Evolutionary conservation across 2,888 invertebrate genomes (phyloP).

Genomic region (Ectemnius continuus): DNA sequence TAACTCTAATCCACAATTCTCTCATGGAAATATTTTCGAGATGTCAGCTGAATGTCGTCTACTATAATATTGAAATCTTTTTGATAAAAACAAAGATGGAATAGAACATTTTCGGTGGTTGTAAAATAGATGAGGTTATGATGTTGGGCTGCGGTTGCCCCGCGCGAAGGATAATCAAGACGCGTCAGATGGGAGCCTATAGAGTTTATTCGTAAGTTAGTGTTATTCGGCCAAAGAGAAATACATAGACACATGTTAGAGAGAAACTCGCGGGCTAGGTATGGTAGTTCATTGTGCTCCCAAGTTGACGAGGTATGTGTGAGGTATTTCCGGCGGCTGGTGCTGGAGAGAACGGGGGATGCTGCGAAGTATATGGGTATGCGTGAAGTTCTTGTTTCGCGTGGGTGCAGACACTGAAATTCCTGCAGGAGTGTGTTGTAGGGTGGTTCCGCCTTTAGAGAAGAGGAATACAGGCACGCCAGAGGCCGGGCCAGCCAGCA

Average conservation of each 20-base stretch:
- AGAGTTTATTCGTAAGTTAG: too few relatives aligned
- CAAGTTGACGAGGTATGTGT: slow-evolving; percentile 54
- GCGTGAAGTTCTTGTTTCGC: slow-evolving; percentile 64
- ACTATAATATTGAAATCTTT: too few relatives aligned
- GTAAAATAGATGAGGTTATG: too few relatives aligned
- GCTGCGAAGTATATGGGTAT: slow-evolving; percentile 62
- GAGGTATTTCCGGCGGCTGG: slow-evolving; percentile 55
- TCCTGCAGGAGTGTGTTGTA: slow-evolving; percentile 44
- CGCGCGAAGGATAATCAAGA: too few relatives aligned
- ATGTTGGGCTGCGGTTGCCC: too few relatives aligned
- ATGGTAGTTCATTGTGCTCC: slow-evolving; percentile 43
- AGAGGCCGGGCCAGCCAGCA: slow-evolving; percentile 22
- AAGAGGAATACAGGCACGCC: slow-evolving; percentile 47
- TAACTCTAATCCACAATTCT: too few relatives aligned
- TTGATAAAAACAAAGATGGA: too few relatives aligned
- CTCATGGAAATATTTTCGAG: too few relatives aligned
- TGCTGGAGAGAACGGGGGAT: slow-evolving; percentile 43
- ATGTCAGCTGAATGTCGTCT: too few relatives aligned
- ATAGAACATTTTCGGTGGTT: too few relatives aligned
- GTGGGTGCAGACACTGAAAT: slow-evolving; percentile 51
- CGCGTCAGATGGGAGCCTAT: too few relatives aligned
- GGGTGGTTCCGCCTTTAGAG: slow-evolving; percentile 54
- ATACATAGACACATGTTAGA: not conserved
- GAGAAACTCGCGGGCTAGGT: slow-evolving; percentile 51
- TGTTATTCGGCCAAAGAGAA: too few relatives aligned